Conservation (phyloP, 2,888 invertebrate genomes). For the Drosophila buzzatii region DNA sequence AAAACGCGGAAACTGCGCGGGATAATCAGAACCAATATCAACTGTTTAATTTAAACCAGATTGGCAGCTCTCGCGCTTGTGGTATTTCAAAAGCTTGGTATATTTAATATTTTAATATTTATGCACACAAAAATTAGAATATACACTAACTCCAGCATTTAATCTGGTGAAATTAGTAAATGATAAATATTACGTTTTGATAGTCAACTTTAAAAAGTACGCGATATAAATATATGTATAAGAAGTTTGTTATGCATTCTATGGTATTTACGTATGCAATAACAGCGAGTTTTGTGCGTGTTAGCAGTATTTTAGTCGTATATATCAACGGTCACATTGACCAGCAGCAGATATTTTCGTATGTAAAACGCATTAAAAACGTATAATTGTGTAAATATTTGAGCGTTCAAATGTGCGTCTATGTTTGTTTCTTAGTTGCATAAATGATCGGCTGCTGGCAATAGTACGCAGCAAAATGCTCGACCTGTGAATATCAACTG, state of each 20-base stretch:
- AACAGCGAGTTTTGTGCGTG: neutral
- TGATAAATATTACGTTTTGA: too few species aligned
- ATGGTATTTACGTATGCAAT: constrained; percentile 1
- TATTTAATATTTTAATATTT: neutral
- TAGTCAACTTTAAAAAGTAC: neutral
- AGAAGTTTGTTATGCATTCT: neutral
- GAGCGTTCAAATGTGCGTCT: constrained; percentile 26
- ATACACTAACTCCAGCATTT: neutral
- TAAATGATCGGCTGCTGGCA: constrained; percentile 31
- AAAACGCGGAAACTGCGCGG: constrained; percentile 43
- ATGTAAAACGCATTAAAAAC: constrained; percentile 72
- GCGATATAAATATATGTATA: neutral
- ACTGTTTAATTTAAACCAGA: constrained; percentile 27
- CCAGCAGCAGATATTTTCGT: constrained; percentile 61
- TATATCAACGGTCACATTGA: constrained; percentile 43
- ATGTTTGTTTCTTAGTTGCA: constrained; percentile 49
- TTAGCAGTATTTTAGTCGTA: constrained; percentile 20
- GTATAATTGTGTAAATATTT: constrained; percentile 51
- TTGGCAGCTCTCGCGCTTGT: constrained; percentile 25
- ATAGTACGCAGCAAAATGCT: constrained; percentile 51
- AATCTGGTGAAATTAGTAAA: neutral
- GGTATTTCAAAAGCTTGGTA: constrained; percentile 3
- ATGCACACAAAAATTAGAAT: neutral
- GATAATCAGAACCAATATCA: constrained; percentile 33
- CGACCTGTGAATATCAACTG: constrained; percentile 46